Base-by-base conservation (phyloP, 2,797 vertebrate genomes). In the Enteromius viviparus region DNA sequence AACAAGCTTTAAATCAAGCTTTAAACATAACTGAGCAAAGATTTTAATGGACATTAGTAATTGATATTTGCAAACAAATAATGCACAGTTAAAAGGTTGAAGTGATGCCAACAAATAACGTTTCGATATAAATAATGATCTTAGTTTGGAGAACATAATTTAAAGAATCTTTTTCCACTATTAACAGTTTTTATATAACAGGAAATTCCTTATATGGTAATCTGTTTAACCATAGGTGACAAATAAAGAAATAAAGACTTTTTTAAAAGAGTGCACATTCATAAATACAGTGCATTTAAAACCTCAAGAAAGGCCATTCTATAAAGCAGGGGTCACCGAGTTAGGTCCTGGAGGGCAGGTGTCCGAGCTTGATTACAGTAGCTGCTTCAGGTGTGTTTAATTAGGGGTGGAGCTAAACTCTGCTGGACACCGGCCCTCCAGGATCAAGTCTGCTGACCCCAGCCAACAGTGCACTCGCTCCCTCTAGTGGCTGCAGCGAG, bases 401-500 rank as follows among this genome's bases (percentile, higher is more conserved):
- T 37, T 37, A 6, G 34, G 34, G 34, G 4, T 37, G 34, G 34
- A 37, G 34, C 34, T 37, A 37, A 37, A 37, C 34, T n/a, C n/a
- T n/a, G n/a, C n/a, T n/a, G n/a, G n/a, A 4, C 34, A 37, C 34
- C 34, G 34, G 5, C 34, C 34, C 34, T 37, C 34, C 34, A 37
- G 5, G 34, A 37, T 37, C 34, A 37, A 37, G 34, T 37, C 6
- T 37, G 34, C 4, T 37, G 34, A 37, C 34, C 34, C 3, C 34
- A 37, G 5, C 34, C 34, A 37, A 6, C 51, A 29, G 69, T 53
- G 42, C 64, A 83, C 66, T 32, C 11, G 14, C n/a, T 45, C 82
- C 42, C 76, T 82, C 87, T 83, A 65, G 80, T 85, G 87, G 45
- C 65, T n/a, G 55, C 32, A 60, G 26, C 26, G 29, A 71, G 42